phyloP scores from a whole-genome alignment of 2,797 vertebrate genomes.

The Premnoplex brunnescens region DNA sequence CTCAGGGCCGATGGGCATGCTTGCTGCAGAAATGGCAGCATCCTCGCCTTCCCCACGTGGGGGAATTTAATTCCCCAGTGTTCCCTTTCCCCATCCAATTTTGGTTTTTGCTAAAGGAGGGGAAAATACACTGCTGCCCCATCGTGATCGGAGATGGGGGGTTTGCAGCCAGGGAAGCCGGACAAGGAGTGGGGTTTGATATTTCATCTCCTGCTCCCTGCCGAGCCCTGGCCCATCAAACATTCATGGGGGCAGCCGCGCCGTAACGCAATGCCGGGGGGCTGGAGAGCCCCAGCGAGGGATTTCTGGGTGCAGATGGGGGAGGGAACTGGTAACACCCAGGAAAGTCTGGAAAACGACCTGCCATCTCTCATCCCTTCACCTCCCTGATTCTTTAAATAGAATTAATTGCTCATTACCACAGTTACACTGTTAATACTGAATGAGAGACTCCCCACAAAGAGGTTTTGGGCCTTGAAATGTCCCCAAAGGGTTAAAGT shows the following conservation, averaged over 20 bases:
- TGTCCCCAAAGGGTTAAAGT: not conserved
- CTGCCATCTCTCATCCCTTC: not conserved
- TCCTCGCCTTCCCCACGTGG: accelerated
- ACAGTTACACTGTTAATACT: not conserved
- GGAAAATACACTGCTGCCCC: not conserved
- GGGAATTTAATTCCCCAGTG: not conserved
- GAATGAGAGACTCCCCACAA: no score
- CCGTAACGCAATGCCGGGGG: not conserved
- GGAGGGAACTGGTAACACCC: not conserved
- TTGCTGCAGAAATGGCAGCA: accelerated
- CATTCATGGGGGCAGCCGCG: not conserved
- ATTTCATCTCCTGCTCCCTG: constrained; percentile 23
- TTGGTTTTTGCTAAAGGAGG: not conserved
- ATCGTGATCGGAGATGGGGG: not conserved
- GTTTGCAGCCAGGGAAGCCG: not conserved
- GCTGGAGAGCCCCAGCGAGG: not conserved
- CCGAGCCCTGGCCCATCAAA: constrained; percentile 3
- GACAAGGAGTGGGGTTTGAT: constrained; percentile 17
- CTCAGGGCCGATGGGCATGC: accelerated
- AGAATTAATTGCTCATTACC: not conserved
- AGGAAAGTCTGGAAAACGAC: not conserved
- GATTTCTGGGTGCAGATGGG: not conserved
- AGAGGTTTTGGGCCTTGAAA: not conserved
- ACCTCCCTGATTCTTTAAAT: not conserved
- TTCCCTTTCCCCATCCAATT: accelerated